These are phyloP conservation scores for Acleris emargana DNA, from an alignment of 2,888 invertebrate genomes.

Conservation along the genomic window DNA sequence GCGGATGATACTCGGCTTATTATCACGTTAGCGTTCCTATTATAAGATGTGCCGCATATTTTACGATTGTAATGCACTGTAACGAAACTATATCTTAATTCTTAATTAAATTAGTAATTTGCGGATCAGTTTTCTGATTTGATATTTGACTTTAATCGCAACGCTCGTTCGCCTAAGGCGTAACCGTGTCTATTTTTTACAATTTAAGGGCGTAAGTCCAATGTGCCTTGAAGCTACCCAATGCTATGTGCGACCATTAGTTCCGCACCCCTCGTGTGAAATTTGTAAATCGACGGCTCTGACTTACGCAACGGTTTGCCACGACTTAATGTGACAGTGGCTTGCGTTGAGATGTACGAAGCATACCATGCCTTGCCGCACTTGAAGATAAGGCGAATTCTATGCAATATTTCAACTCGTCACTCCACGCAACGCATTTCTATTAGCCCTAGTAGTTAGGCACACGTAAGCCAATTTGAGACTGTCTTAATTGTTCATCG, in stretches of 20 bases:
- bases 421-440: too few species aligned
- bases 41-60: slow-evolving; percentile 20
- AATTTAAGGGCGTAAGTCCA: background rate
- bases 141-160: slow-evolving; percentile 25
- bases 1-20: slow-evolving; percentile 22
- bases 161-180: slow-evolving; percentile 15
- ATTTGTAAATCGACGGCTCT: background rate
- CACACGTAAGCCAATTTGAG: too few species aligned
- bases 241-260: slow-evolving; percentile 20
- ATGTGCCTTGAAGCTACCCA: slow-evolving; percentile 43
- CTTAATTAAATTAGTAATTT: slow-evolving; percentile 2
- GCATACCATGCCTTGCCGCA: too few species aligned
- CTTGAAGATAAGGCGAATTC: too few species aligned
- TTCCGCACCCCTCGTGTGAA: slow-evolving; percentile 23
- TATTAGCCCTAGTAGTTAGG: too few species aligned
- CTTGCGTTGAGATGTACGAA: too few species aligned
- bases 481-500: background rate
- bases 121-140: slow-evolving; percentile 13
- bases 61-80: background rate
- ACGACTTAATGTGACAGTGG: too few species aligned
- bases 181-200: too few species aligned
- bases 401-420: too few species aligned
- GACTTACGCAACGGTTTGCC: background rate
- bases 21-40: slow-evolving; percentile 47
- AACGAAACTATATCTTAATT: too few species aligned